These are phyloP conservation scores for Sebastolobus altivelis DNA, from an alignment of 2,797 vertebrate genomes.

Conservation along the genomic window DNA sequence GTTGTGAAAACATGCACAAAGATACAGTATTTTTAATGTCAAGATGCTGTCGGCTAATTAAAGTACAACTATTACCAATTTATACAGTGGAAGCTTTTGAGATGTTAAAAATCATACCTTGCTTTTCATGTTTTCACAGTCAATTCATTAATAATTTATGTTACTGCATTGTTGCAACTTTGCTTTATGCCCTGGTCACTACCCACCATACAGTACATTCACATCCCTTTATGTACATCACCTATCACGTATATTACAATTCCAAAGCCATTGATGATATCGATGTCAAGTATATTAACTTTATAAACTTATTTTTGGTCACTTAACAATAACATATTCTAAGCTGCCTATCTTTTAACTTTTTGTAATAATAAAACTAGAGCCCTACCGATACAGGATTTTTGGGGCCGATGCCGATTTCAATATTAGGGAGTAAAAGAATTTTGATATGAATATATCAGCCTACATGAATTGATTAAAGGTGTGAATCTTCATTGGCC, in stretches of 20 bases:
- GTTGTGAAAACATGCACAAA: neutral
- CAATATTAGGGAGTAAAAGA: no score
- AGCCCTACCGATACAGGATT: no score
- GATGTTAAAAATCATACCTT: neutral
- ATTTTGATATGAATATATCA: no score
- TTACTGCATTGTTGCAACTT: neutral
- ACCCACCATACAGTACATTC: neutral
- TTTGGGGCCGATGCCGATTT: no score
- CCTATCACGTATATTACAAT: neutral
- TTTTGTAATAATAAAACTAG: neutral
- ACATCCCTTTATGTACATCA: neutral
- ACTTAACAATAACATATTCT: neutral
- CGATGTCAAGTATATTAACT: neutral
- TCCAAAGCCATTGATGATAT: neutral
- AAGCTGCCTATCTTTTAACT: no score
- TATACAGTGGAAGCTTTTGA: neutral
- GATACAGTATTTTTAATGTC: neutral
- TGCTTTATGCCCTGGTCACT: neutral
- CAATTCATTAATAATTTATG: neutral
- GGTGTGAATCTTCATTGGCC: no score
- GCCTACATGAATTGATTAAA: no score
- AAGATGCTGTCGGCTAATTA: conserved; percentile 1
- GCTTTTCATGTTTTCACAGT: neutral
- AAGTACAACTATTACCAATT: neutral
- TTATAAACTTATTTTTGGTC: neutral